Base-by-base conservation (phyloP, 1,140 invertebrate species). In the Ditylenchus dipsaci region DNA sequence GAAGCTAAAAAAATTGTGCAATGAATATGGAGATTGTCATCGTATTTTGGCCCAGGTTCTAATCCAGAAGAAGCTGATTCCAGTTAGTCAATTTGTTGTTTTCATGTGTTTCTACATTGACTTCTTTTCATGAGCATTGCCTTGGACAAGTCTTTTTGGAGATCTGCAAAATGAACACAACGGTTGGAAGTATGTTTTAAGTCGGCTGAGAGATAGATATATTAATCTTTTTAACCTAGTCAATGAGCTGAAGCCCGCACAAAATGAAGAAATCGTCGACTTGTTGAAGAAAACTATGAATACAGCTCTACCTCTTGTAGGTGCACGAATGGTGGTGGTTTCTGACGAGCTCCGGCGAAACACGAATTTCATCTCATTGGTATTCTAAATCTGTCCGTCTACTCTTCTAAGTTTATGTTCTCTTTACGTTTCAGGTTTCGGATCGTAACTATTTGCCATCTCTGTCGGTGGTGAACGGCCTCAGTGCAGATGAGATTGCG, bases 401-500 rank as follows among this genome's bases (percentile, higher is more conserved):
- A 3, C 15, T 17, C 49, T 53, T 19, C 49, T 17, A 7, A 7
- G 23, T 53, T 5, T 53, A 3, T 53, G 3, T 21, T 7, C 15
- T 53, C 23, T 19, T 8, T 26, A 17, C 15, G n/a, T 53, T 68
- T 49, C 17, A 61, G 23, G 45, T 60, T 33, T 68, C 67, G 21
- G 67, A 68, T 43, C 33, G 49, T 26, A 61, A 61, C n/a, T 68
- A 45, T 57, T 63, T 45, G 8, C 23, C 23, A 7, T 8, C 21
- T 57, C 13, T 63, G 23, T 19, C 47, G 26, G 26, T 53, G 17
- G 13, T 42, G 15, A 26, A 29, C 49, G 30, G 57, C 19, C 15
- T 68, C 7, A 15, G 33, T 49, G 49, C 59, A 43, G 67, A 68
- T 19, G 67, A 68, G 53, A 11, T 68, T 47, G 61, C 59, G 11